A percentile compares a stretch with the other conserved stretches of the same genome.
Evolutionary conservation across 2,113 vertebrate genomes (phyloP).

Genomic region (Apodemus sylvaticus): DNA sequence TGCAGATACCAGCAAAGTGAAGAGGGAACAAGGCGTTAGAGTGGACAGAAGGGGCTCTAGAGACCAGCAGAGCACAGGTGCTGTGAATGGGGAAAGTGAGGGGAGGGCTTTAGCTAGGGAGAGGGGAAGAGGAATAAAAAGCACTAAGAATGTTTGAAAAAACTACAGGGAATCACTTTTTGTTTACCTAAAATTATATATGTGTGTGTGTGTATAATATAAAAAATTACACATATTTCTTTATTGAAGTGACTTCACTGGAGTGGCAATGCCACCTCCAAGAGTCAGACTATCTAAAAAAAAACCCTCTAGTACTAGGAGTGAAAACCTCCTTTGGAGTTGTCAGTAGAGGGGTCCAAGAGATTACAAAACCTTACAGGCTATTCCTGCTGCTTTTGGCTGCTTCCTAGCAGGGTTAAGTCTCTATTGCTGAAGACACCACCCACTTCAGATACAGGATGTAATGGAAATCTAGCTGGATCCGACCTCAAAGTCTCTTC

Average conservation of each 20-base stretch:
- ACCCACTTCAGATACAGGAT: neutral
- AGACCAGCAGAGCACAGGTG: too few relatives aligned
- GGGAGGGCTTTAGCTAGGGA: neutral
- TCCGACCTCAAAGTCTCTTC: neutral
- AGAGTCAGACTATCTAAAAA: neutral
- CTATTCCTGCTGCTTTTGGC: neutral
- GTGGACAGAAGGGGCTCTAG: neutral
- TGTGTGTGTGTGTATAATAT: neutral
- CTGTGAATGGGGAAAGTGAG: neutral
- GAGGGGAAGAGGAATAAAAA: too few relatives aligned
- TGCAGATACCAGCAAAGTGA: neutral
- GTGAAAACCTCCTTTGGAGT: neutral
- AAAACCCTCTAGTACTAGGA: neutral
- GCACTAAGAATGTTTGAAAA: neutral
- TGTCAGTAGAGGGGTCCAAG: neutral
- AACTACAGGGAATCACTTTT: neutral
- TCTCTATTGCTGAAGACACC: neutral
- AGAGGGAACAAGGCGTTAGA: neutral
- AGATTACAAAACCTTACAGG: neutral
- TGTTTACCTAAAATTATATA: neutral
- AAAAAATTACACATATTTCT: neutral
- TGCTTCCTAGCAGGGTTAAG: neutral
- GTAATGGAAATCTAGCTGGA: neutral
- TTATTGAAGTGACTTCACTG: neutral
- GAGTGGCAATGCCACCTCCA: neutral